These are phyloP conservation scores for Bucorvus abyssinicus DNA, from an alignment of 2,797 vertebrate species.

Conservation along the genomic window DNA sequence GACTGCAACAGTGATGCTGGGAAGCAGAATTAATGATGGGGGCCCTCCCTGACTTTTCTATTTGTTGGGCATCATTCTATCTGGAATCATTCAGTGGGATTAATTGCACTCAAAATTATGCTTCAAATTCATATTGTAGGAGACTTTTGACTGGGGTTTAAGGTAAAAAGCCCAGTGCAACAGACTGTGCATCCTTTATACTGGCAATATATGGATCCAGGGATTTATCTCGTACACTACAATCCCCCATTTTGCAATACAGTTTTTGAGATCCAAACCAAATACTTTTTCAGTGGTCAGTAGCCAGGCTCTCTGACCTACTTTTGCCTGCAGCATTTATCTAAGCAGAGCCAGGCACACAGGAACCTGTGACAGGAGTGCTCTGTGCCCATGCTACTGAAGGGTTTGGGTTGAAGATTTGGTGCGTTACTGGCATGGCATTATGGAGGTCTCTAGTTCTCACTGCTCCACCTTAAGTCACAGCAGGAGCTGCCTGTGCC, in stretches of 20 bases:
- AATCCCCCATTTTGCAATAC: neutral
- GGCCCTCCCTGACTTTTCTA: neutral
- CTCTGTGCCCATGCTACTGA: neutral
- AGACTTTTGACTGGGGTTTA: neutral
- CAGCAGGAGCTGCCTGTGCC: neutral
- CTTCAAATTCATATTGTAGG: neutral
- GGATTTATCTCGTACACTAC: neutral
- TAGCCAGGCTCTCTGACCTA: neutral
- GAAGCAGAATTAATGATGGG: neutral
- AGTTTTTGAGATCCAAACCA: neutral
- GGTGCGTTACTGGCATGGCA: neutral
- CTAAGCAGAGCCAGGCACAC: neutral
- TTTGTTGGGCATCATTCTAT: neutral
- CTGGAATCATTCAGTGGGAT: neutral
- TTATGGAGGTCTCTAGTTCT: neutral
- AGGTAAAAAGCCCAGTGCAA: neutral
- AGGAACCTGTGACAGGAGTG: neutral
- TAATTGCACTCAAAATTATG: neutral
- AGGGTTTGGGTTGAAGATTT: neutral
- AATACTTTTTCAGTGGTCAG: neutral
- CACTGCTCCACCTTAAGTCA: slow-evolving; percentile 20
- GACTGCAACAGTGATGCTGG: neutral
- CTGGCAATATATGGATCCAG: neutral
- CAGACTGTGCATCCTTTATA: neutral
- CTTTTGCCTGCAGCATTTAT: neutral